A percentile compares a stretch with the other conserved stretches of the same genome.
These are phyloP conservation scores for Pachycephala philippinensis DNA, from an alignment of 2,113 vertebrate species.

Conservation along the genomic window DNA sequence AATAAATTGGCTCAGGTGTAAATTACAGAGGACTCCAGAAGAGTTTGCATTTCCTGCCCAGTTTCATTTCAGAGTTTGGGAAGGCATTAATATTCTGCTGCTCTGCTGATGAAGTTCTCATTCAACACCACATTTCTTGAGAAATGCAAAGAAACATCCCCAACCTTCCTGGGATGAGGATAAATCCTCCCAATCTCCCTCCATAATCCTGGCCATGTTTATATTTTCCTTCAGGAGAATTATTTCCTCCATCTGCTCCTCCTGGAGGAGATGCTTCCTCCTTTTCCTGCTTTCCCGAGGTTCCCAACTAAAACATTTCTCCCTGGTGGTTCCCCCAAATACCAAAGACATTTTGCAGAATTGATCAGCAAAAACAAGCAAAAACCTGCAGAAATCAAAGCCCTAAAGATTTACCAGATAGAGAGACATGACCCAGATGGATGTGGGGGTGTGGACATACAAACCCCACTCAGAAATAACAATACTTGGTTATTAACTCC, in stretches of 20 bases:
- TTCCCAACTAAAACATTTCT: neutral
- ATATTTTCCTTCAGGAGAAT: neutral
- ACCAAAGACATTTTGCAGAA: neutral
- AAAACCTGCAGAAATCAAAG: neutral
- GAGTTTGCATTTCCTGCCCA: neutral
- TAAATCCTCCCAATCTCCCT: neutral
- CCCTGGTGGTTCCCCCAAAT: neutral
- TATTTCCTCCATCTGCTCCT: neutral
- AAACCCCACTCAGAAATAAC: neutral
- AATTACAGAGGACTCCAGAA: neutral
- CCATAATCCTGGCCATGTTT: neutral
- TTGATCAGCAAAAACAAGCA: neutral
- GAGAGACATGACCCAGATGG: neutral
- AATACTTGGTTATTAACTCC: neutral
- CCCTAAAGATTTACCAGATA: neutral
- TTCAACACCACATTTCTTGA: neutral
- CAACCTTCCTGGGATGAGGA: neutral
- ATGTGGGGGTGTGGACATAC: neutral
- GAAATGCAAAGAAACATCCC: neutral
- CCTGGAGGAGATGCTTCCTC: neutral
- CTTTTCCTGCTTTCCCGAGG: neutral
- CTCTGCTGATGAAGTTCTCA: neutral
- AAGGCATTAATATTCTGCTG: neutral
- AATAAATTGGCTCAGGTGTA: accelerated
- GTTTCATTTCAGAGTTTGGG: neutral